These are phyloP conservation scores for Colletes gigas DNA, from an alignment of 1,140 invertebrate species.

Conservation along the genomic window DNA sequence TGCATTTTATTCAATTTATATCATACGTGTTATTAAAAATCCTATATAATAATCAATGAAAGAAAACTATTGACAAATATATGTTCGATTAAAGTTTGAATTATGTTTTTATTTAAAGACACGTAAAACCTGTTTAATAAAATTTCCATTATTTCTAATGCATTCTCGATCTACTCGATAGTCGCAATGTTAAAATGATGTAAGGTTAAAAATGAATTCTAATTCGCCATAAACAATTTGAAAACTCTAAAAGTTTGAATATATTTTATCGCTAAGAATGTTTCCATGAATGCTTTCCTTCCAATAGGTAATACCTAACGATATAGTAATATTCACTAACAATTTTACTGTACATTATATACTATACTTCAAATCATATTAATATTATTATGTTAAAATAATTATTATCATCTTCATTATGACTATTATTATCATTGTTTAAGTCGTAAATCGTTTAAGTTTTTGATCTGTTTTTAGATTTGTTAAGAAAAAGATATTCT, in stretches of 20 bases:
- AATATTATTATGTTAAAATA: conserved; percentile 65
- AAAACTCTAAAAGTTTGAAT: conserved; percentile 4
- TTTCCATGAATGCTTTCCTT: conserved; percentile 45
- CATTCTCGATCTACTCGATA: not conserved
- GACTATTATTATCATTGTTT: conserved; percentile 64
- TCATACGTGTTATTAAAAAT: too few relatives aligned
- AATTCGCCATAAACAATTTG: not conserved
- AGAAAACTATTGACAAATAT: too few relatives aligned
- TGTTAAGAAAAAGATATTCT: conserved; percentile 67
- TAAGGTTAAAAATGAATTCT: conserved; percentile 15
- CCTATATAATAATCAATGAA: too few relatives aligned
- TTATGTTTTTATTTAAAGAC: too few relatives aligned
- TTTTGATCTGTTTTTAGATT: conserved; percentile 73
- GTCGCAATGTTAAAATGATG: conserved; percentile 6
- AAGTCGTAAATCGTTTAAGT: conserved; percentile 69
- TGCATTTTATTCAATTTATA: conserved; percentile 17
- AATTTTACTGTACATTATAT: conserved; percentile 65
- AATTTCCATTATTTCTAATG: not conserved
- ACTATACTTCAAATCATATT: conserved; percentile 60
- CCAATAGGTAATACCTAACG: conserved; percentile 52
- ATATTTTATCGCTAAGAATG: conserved; percentile 23
- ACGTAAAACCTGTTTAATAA: not conserved
- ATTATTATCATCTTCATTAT: conserved; percentile 49
- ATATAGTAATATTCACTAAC: conserved; percentile 51
- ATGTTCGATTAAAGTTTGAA: too few relatives aligned